Evolutionary conservation across 37 sponge, comb jelly and placozoan genomes (phyloP).

Genomic region (Oopsacas minuta): DNA sequence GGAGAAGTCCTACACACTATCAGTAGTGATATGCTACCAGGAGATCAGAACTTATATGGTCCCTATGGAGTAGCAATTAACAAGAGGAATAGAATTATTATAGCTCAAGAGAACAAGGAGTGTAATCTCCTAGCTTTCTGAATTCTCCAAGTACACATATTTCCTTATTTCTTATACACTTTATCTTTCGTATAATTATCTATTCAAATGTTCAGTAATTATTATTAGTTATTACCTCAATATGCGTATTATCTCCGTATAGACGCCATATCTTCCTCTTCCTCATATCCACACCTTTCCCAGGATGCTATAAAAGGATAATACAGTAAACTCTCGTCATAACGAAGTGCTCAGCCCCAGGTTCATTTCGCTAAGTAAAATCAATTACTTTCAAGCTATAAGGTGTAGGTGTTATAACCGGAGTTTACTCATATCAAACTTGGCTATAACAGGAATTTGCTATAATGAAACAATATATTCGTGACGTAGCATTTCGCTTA

Average conservation of each 20-base stretch:
- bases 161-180: no score
- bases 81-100: not conserved
- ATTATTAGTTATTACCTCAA: constrained; percentile 42
- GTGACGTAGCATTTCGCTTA: no score
- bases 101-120: not conserved
- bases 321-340: not conserved
- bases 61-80: not conserved
- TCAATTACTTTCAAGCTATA: no score
- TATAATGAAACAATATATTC: no score
- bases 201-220: not conserved
- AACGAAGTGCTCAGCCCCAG: no score
- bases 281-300: constrained; percentile 83
- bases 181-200: no score
- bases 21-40: not conserved
- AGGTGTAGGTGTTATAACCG: not conserved
- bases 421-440: not conserved
- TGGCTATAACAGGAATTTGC: no score
- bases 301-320: constrained; percentile 48
- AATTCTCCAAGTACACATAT: not conserved
- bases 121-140: not conserved
- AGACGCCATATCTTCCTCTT: constrained; percentile 72
- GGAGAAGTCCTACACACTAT: not conserved
- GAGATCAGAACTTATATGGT: not conserved
- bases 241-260: constrained; percentile 27
- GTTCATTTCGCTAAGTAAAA: no score